These are phyloP conservation scores for Bergia sp. DNA, from an alignment of 92 coral and sea anemone species.

Conservation along the genomic window DNA sequence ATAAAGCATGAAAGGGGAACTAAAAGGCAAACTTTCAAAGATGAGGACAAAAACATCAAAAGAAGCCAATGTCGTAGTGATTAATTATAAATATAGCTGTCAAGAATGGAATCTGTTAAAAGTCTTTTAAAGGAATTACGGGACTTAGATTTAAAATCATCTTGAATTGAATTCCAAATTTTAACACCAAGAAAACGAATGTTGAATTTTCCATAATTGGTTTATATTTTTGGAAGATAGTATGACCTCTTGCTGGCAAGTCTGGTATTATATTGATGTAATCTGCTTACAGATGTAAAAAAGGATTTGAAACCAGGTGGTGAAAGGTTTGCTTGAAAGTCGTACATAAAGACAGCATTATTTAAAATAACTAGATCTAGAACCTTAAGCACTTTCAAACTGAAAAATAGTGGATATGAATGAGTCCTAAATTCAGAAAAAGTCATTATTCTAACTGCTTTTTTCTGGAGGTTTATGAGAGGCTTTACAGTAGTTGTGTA, in stretches of 20 bases:
- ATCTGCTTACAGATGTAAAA: constrained; percentile 24
- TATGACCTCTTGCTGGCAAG: constrained; percentile 49
- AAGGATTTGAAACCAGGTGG: constrained; percentile 42
- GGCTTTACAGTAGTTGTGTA: constrained; percentile 12
- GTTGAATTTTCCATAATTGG: background rate
- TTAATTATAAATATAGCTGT: too few species aligned
- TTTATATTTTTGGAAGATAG: background rate
- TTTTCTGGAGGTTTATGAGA: constrained; percentile 51
- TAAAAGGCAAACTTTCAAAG: too few species aligned
- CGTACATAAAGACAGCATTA: background rate
- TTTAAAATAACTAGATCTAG: constrained; percentile 1
- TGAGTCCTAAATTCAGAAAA: constrained; percentile 59
- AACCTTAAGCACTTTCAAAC: background rate
- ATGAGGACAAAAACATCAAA: too few species aligned
- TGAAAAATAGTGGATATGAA: constrained; percentile 49
- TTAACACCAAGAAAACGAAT: too few species aligned
- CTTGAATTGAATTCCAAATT: too few species aligned
- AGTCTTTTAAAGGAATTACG: too few species aligned
- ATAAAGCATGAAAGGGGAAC: too few species aligned
- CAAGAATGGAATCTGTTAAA: too few species aligned
- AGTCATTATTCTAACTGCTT: constrained; percentile 47
- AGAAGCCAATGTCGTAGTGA: too few species aligned
- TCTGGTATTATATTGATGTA: constrained; percentile 57
- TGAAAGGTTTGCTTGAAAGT: background rate
- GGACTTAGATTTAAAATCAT: too few species aligned